phyloP scores from a whole-genome alignment of 2,888 invertebrate species.

The Schizotus pectinicornis region DNA sequence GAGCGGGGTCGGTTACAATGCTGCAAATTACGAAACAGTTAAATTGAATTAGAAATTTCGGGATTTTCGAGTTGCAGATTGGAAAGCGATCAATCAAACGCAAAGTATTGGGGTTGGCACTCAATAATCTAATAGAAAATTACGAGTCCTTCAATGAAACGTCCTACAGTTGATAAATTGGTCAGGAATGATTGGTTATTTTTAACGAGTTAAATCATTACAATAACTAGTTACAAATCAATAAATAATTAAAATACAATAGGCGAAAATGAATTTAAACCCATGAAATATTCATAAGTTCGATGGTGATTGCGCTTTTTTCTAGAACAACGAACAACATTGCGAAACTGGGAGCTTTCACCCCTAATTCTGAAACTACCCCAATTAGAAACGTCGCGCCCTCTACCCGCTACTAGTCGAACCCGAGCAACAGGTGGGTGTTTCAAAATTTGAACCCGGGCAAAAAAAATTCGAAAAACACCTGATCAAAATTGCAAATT shows the following conservation, averaged over 20 bases:
- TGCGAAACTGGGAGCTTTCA: no score
- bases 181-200: constrained; percentile 50
- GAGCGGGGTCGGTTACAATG: constrained; percentile 30
- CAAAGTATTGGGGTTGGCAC: constrained; percentile 39
- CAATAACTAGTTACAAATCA: constrained; percentile 1
- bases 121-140: constrained; percentile 51
- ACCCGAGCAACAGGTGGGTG: no score
- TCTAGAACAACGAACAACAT: no score
- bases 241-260: not conserved
- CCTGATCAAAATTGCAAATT: no score
- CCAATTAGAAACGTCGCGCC: no score
- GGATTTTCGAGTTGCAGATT: constrained; percentile 38
- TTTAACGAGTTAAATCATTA: constrained; percentile 44
- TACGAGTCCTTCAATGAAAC: constrained; percentile 45
- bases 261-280: no score
- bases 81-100: constrained; percentile 53
- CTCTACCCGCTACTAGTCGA: no score
- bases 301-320: no score
- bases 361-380: no score
- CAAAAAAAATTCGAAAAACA: no score
- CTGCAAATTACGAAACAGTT: constrained; percentile 34
- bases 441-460: no score
- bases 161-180: constrained; percentile 52
- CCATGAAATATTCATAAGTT: no score
- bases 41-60: constrained; percentile 41